Conservation (phyloP, 2,113 vertebrate species). For the Ancistrus triradiatus region DNA sequence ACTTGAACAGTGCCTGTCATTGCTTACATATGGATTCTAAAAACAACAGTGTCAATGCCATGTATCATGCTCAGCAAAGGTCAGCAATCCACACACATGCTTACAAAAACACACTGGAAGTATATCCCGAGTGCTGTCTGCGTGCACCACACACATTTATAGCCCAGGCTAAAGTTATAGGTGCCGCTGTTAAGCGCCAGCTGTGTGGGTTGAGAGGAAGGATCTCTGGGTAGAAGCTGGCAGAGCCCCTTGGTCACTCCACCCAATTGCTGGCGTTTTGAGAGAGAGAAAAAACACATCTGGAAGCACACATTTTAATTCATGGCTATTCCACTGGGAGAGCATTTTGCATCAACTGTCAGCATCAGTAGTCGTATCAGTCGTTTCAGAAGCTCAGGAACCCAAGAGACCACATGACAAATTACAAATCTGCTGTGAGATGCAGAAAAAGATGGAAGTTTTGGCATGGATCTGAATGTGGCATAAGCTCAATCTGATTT, state of each 20-base stretch:
- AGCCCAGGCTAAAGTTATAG: slow-evolving; percentile 9
- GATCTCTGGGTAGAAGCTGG: not conserved
- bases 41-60: slow-evolving; percentile 1
- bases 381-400: not conserved
- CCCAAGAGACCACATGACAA: not conserved
- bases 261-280: not conserved
- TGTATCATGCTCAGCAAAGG: not conserved
- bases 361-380: not conserved
- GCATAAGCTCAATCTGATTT: slow-evolving; percentile 13
- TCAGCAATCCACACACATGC: not conserved
- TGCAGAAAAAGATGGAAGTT: not conserved
- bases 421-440: not conserved
- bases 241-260: not conserved
- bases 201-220: slow-evolving; percentile 14
- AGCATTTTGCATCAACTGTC: not conserved
- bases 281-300: too few relatives aligned
- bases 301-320: not conserved
- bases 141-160: slow-evolving; percentile 18
- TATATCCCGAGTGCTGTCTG: not conserved
- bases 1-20: slow-evolving; percentile 4
- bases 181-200: slow-evolving; percentile 8
- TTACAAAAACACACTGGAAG: slow-evolving; percentile 3
- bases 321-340: not conserved
- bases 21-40: slow-evolving; percentile 5
- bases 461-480: slow-evolving; percentile 5